Evolutionary conservation across 2,797 vertebrate species (phyloP).

Genomic region (Ctenopoma kingsleyae): DNA sequence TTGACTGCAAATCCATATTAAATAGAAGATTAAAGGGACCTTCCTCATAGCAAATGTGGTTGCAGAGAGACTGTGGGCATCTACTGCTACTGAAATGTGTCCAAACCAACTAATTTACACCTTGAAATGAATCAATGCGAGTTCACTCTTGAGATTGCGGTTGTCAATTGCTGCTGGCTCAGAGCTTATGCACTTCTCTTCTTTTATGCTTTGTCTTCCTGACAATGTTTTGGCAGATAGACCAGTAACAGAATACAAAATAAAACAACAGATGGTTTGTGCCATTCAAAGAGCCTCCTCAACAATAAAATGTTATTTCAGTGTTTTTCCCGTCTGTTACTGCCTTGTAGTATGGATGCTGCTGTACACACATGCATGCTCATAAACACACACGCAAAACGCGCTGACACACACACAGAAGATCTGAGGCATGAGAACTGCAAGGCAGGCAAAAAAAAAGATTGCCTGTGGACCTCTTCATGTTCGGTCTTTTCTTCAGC

Average conservation of each 20-base stretch:
- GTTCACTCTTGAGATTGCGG: constrained; percentile 47
- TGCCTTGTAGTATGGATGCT: constrained; percentile 33
- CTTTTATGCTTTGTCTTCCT: constrained; percentile 51
- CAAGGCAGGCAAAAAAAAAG: constrained; percentile 67
- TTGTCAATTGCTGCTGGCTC: constrained; percentile 57
- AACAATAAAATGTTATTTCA: constrained; percentile 66
- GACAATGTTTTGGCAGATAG: constrained; percentile 62
- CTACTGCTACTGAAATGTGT: constrained; percentile 16
- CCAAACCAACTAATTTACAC: constrained; percentile 51
- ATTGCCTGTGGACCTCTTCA: constrained; percentile 66
- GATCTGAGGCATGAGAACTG: constrained; percentile 71
- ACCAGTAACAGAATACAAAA: constrained; percentile 54
- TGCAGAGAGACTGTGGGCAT: background rate
- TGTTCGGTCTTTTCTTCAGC: constrained; percentile 49
- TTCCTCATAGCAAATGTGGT: background rate
- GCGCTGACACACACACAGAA: constrained; percentile 23
- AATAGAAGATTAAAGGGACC: constrained; percentile 23
- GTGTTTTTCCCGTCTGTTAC: constrained; percentile 20
- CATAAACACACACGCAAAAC: constrained; percentile 4
- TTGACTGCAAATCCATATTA: constrained; percentile 9
- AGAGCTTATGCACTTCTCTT: constrained; percentile 46
- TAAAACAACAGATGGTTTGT: constrained; percentile 73
- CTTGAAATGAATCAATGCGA: constrained; percentile 53
- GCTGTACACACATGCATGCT: constrained; percentile 20
- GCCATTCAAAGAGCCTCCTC: constrained; percentile 64